Evolutionary conservation across 2,888 invertebrate species (phyloP).

Genomic region (Melanostoma scalare): DNA sequence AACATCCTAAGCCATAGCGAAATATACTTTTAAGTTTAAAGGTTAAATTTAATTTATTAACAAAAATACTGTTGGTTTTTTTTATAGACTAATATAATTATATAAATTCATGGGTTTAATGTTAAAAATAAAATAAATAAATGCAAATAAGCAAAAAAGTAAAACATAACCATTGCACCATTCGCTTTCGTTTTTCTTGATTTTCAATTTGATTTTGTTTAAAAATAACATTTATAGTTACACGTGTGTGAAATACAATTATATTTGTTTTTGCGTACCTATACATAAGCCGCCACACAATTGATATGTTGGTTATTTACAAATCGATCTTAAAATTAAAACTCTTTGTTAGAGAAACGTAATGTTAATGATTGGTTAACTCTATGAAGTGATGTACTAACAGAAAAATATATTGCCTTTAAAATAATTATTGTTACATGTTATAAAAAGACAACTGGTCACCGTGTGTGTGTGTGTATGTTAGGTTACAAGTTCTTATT

Average conservation of each 20-base stretch:
- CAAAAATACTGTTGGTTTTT: slow-evolving; percentile 30
- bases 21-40: no score
- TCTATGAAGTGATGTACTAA: slow-evolving; percentile 7
- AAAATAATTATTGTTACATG: background rate
- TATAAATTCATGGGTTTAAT: background rate
- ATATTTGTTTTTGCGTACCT: slow-evolving; percentile 1
- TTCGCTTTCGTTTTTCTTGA: slow-evolving; percentile 17
- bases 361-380: slow-evolving; percentile 27
- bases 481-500: slow-evolving; percentile 6
- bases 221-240: slow-evolving; percentile 1
- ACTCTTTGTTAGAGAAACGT: slow-evolving; percentile 21
- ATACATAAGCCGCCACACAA: slow-evolving; percentile 51
- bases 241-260: slow-evolving; percentile 8
- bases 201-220: slow-evolving; percentile 34
- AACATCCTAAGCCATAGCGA: no score
- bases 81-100: background rate
- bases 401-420: background rate
- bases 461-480: background rate
- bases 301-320: slow-evolving; percentile 57
- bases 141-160: slow-evolving; percentile 50
- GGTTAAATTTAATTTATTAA: background rate
- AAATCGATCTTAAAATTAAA: slow-evolving; percentile 25
- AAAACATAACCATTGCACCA: slow-evolving; percentile 37
- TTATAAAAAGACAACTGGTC: background rate
- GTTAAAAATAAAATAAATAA: slow-evolving; percentile 23